Conservation (phyloP, 2,888 invertebrate genomes). For the Nezara viridula region DNA sequence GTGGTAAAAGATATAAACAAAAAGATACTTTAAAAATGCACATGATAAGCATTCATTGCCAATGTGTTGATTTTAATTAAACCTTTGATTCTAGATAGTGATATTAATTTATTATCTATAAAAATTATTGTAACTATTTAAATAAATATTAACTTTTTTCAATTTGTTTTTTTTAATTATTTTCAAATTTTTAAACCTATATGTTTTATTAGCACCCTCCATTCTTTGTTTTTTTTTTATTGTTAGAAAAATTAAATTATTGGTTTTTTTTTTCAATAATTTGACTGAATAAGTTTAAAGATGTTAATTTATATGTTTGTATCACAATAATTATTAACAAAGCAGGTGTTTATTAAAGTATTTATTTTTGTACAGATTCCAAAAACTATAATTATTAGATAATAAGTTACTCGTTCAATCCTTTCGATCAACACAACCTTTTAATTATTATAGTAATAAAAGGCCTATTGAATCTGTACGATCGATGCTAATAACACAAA, state of each 20-base stretch:
- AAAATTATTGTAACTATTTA: background rate
- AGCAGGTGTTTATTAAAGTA: background rate
- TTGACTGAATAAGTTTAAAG: background rate
- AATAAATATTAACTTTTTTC: background rate
- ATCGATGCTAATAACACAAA: too few species aligned
- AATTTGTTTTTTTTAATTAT: background rate
- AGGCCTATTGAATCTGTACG: too few species aligned
- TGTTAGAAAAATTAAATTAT: background rate
- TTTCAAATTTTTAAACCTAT: background rate
- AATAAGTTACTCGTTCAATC: too few species aligned
- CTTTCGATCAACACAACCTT: too few species aligned
- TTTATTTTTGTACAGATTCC: background rate
- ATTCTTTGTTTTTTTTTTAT: background rate
- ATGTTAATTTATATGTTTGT: background rate
- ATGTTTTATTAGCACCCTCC: background rate
- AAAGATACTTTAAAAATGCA: conserved; percentile 53
- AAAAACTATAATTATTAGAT: background rate
- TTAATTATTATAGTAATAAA: too few species aligned
- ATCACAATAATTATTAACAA: background rate
- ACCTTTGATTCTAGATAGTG: background rate
- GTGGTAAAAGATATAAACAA: conserved; percentile 55
- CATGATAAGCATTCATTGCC: background rate
- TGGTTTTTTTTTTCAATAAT: background rate
- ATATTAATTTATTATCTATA: background rate
- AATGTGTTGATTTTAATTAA: background rate